Base-by-base conservation (phyloP, 2,113 vertebrate genomes). In the Corydoras sp. region DNA sequence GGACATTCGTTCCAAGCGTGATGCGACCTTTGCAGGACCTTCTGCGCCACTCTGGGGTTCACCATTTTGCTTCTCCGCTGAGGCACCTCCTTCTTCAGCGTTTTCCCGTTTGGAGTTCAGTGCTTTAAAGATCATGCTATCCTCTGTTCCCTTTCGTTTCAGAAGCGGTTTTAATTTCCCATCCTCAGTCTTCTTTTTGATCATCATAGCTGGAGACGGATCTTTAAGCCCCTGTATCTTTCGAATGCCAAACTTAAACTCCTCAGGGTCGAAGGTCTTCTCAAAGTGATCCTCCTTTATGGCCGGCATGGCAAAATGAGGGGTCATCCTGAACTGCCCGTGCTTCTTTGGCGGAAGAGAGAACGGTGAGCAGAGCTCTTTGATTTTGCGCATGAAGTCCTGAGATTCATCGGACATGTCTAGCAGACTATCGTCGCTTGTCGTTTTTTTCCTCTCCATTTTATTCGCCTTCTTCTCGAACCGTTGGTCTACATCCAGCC, bases 271-370 rank as follows among this genome's bases (percentile, higher is more conserved):
- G 67, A 98, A 92, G 0, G 91, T 86, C 81, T 89, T 97, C 83
- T 98, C 95, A 56, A 93, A 88, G 62, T 76, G 85, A 81, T 96
- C 93, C 83, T 97, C 96, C 7, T 89, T 94, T 67, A 98, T 99
- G 2, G 94, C 90, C 1, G 95, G 94, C 91, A 98, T 85, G 58
- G 84, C 90, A 5, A 93, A 95, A 30, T 88, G 89, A 11, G 92
- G 92, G 5, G 88, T 73, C 1, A 88, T 85, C 78, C 91, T 96
- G 0, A 88, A 91, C 70, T 84, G 74, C 14, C 86, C 85, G 60
- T 91, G 94, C 77, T 87, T 96, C 76, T 93, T 96, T 71, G 88
- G 91, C 18, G 94, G 94, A 35, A 92, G n/a, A 35, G 90, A 89
- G 75, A 94, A 86, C 0, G 91, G 83, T 15, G 90, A 92, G 43